Percentiles rank a stretch among this genome's conserved stretches.
Conservation (phyloP, 2,797 vertebrate species). For the Psittacula derbiana region DNA sequence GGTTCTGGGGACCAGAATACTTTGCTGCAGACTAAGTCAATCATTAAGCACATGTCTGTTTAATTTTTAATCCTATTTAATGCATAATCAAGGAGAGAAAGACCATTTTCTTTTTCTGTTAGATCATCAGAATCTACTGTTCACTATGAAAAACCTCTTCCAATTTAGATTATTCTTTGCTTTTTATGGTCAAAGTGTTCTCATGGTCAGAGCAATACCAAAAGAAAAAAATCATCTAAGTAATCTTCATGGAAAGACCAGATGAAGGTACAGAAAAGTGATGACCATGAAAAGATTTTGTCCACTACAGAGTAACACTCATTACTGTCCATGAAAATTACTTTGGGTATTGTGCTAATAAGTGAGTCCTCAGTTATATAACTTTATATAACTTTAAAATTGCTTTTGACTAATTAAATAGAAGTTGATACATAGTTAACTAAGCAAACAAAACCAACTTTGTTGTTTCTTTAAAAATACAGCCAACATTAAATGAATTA, state of each 20-base stretch:
- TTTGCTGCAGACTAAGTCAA: neutral
- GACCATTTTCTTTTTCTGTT: neutral
- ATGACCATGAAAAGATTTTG: neutral
- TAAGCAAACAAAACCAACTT: neutral
- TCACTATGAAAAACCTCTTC: neutral
- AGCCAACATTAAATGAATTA: neutral
- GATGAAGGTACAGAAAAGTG: neutral
- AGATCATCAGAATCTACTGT: neutral
- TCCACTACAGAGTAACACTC: neutral
- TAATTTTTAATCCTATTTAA: slow-evolving; percentile 34
- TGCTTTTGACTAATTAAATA: neutral
- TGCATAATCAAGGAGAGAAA: neutral
- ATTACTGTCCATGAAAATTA: neutral
- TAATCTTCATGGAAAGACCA: neutral
- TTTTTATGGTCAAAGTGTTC: neutral
- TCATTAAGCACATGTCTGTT: neutral
- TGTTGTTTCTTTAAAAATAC: neutral
- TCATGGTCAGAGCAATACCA: neutral
- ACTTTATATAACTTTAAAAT: neutral
- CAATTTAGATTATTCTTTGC: neutral
- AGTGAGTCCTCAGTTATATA: neutral
- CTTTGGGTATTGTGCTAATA: neutral
- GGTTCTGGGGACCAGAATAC: neutral
- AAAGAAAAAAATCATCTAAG: neutral
- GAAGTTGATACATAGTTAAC: neutral